Conservation (phyloP, 2,797 vertebrate species). For the Chaenodraco wilsoni region DNA sequence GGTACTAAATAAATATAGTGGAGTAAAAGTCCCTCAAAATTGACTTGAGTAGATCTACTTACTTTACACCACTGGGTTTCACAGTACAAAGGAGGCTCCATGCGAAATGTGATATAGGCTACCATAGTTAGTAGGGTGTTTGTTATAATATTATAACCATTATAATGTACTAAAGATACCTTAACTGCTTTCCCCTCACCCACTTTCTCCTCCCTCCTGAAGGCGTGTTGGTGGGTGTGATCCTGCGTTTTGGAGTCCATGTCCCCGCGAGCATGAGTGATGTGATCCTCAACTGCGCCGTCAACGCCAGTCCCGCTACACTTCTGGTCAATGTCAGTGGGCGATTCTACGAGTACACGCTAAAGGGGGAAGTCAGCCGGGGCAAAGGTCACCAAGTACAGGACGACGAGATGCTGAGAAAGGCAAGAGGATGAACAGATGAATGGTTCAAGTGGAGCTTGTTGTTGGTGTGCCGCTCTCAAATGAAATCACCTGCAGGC, state of each 20-base stretch:
- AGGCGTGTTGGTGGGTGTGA: slow-evolving; percentile 94
- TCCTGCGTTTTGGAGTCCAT: slow-evolving; percentile 93
- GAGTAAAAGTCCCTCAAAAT: too few species aligned
- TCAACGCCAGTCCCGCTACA: slow-evolving; percentile 91
- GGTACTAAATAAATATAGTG: too few species aligned
- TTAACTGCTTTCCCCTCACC: slow-evolving; percentile 18
- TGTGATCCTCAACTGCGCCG: slow-evolving; percentile 89
- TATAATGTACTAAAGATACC: neutral
- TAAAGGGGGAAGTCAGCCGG: slow-evolving; percentile 92
- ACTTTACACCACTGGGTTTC: neutral
- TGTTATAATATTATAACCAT: neutral
- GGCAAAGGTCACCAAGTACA: slow-evolving; percentile 90
- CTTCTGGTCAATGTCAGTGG: slow-evolving; percentile 96
- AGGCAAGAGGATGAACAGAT: slow-evolving; percentile 81
- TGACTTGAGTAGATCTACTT: too few species aligned
- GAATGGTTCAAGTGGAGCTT: neutral
- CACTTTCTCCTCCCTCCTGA: slow-evolving; percentile 6
- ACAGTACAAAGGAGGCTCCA: neutral
- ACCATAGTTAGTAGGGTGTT: neutral
- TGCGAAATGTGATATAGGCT: too few species aligned
- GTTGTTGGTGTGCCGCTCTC: neutral
- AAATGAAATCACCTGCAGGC: neutral
- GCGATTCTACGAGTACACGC: slow-evolving; percentile 93
- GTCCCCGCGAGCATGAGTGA: slow-evolving; percentile 90
- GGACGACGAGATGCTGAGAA: slow-evolving; percentile 96